phyloP scores from a whole-genome alignment of 2,113 vertebrate genomes.

The Tenrec ecaudatus region DNA sequence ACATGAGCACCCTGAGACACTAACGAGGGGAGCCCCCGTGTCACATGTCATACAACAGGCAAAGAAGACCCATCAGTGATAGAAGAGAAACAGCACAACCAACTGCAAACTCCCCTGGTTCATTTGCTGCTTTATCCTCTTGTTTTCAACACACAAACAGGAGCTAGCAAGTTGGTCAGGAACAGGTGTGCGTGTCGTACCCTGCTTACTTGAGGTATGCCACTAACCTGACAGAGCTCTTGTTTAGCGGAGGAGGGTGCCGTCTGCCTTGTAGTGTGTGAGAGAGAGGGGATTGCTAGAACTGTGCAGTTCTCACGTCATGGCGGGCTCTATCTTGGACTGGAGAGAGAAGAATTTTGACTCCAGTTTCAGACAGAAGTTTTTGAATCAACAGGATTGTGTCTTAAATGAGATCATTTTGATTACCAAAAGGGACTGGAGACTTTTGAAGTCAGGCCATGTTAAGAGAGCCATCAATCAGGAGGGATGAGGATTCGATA shows the following conservation, averaged over 20 bases:
- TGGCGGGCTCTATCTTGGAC: neutral
- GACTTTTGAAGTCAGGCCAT: neutral
- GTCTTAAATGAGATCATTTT: conserved; percentile 32
- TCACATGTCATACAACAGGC: neutral
- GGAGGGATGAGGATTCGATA: neutral
- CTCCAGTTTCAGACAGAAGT: neutral
- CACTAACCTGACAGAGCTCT: neutral
- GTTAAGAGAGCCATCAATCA: neutral
- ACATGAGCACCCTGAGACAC: neutral
- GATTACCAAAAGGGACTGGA: neutral
- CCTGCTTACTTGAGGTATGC: neutral
- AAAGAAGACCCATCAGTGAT: neutral
- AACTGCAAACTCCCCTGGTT: neutral
- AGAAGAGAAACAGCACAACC: neutral
- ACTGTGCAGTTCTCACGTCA: neutral
- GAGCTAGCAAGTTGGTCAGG: neutral
- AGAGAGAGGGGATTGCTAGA: neutral
- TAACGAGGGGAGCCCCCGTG: neutral
- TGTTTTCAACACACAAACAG: neutral
- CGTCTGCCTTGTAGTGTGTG: neutral
- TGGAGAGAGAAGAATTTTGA: neutral
- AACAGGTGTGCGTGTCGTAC: neutral
- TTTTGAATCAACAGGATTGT: conserved; percentile 33
- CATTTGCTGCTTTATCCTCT: neutral
- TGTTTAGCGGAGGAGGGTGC: neutral